Conservation (phyloP, 1,140 invertebrate genomes). For the Sipha flava region DNA sequence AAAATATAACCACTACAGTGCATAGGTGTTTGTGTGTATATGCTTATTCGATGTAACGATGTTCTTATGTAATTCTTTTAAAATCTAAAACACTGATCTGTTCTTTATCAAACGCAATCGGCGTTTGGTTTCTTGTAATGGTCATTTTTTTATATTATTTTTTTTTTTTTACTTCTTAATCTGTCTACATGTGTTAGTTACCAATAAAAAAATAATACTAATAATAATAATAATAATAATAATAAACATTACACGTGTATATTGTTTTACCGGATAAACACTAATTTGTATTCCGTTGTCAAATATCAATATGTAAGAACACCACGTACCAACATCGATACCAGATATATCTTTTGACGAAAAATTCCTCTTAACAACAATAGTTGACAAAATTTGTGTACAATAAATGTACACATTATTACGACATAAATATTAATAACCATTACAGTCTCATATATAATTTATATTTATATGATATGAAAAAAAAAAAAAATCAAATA, state of each 20-base stretch:
- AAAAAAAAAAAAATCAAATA: too few species aligned
- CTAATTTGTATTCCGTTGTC: not conserved
- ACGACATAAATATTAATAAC: too few species aligned
- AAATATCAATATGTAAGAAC: not conserved
- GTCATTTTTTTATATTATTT: not conserved
- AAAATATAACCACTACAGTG: too few species aligned
- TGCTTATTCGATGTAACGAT: too few species aligned
- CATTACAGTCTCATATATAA: too few species aligned
- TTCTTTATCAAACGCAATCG: not conserved
- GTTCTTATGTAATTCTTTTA: not conserved
- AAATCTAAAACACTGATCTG: not conserved
- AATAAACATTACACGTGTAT: not conserved
- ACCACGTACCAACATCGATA: too few species aligned
- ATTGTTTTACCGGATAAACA: not conserved
- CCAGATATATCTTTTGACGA: not conserved
- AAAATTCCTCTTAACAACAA: not conserved
- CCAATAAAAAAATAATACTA: too few species aligned
- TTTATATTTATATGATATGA: too few species aligned
- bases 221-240: too few species aligned
- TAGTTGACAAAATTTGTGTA: too few species aligned
- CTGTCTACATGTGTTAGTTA: not conserved
- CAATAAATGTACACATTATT: too few species aligned
- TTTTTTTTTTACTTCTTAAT: not conserved
- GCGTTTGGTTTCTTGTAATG: not conserved
- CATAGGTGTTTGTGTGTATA: too few species aligned